phyloP scores from a whole-genome alignment of 2,888 invertebrate species.

The Lysandra coridon region DNA sequence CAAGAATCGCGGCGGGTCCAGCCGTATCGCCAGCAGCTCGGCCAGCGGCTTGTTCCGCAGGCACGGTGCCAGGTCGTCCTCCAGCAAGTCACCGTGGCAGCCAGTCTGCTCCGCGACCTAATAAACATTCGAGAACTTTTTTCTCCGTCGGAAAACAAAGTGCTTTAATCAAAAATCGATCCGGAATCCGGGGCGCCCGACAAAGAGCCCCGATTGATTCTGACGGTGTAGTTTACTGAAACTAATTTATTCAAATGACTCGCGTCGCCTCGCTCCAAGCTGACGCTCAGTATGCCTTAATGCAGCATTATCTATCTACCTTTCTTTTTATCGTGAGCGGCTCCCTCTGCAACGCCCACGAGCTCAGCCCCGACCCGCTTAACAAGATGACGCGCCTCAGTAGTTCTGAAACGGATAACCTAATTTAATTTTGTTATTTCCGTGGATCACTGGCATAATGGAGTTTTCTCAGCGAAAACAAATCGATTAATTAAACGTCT shows the following conservation, averaged over 20 bases:
- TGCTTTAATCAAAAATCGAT: constrained; percentile 16
- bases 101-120: constrained; percentile 90
- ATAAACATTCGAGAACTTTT: constrained; percentile 35
- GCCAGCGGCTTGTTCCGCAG: constrained; percentile 88
- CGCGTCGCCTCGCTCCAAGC: constrained; percentile 37
- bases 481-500: constrained; percentile 42
- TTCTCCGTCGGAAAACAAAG: constrained; percentile 9
- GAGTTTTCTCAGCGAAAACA: constrained; percentile 54
- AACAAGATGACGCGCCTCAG: constrained; percentile 92
- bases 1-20: constrained; percentile 90
- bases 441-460: constrained; percentile 56
- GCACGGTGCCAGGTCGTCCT: constrained; percentile 92
- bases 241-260: constrained; percentile 39
- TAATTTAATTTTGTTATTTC: constrained; percentile 68
- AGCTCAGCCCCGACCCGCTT: constrained; percentile 94
- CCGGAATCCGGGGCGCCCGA: constrained; percentile 10
- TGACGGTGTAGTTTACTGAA: constrained; percentile 29
- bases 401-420: constrained; percentile 85
- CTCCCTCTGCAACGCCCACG: constrained; percentile 94
- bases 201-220: constrained; percentile 23
- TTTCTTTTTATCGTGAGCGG: constrained; percentile 89
- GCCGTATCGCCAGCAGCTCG: constrained; percentile 85
- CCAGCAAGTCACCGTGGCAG: constrained; percentile 89
- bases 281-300: constrained; percentile 44
- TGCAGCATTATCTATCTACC: constrained; percentile 49